These are phyloP conservation scores for Chauna torquata DNA, from an alignment of 2,113 vertebrate species.

Conservation along the genomic window DNA sequence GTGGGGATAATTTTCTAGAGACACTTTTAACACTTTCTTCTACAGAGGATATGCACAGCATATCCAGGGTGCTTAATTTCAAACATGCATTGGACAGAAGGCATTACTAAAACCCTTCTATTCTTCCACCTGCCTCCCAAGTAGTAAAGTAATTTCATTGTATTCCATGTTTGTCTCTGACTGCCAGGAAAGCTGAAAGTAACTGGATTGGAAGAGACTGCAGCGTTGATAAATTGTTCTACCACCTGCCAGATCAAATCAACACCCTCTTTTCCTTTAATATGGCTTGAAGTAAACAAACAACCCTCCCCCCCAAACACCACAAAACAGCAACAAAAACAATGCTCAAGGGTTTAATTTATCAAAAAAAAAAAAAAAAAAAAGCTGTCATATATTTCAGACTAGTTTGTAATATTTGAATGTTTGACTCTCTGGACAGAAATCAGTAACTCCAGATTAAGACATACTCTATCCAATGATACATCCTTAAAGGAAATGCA, in stretches of 20 bases:
- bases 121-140: not conserved
- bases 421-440: not conserved
- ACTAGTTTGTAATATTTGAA: not conserved
- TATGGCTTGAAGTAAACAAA: not conserved
- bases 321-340: not conserved
- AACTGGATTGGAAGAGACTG: not conserved
- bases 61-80: not conserved
- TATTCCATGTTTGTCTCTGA: not conserved
- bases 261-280: not conserved
- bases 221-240: slow-evolving; percentile 18
- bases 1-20: not conserved
- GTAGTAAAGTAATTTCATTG: not conserved
- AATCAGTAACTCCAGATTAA: not conserved
- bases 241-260: not conserved
- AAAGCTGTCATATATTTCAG: not conserved
- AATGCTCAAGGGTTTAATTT: not conserved
- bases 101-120: not conserved
- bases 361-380: not conserved
- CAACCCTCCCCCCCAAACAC: no score
- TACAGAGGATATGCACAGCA: not conserved
- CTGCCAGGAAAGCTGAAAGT: not conserved
- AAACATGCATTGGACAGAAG: not conserved
- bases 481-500: not conserved
- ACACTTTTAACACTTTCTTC: not conserved
- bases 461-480: not conserved